phyloP scores from a whole-genome alignment of 2,113 vertebrate species.

The Pterocles burchelli region DNA sequence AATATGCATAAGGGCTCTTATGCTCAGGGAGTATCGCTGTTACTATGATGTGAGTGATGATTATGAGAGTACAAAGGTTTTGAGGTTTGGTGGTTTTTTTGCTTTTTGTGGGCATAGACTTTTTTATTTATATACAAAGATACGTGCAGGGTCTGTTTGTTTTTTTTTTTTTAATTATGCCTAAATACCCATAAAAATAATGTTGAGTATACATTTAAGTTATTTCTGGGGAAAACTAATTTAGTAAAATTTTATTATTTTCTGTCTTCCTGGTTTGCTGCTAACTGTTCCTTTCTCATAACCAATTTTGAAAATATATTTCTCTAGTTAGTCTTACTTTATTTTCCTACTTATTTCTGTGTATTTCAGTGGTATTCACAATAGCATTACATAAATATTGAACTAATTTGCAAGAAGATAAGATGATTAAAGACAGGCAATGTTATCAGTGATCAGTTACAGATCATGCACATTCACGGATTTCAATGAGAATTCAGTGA shows the following conservation, averaged over 20 bases:
- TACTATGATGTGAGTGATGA: neutral
- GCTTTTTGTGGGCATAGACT: neutral
- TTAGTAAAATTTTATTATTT: neutral
- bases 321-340: neutral
- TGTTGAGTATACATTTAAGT: neutral
- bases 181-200: neutral
- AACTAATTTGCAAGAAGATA: neutral
- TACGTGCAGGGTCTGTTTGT: neutral
- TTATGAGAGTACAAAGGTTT: neutral
- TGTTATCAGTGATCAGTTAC: neutral
- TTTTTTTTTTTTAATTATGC: neutral
- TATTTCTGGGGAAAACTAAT: neutral
- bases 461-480: neutral
- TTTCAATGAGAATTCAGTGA: neutral
- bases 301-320: neutral
- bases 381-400: neutral
- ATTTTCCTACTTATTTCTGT: neutral
- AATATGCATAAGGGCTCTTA: slow-evolving; percentile 12
- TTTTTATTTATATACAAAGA: neutral
- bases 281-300: neutral
- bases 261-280: neutral
- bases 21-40: neutral
- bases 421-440: slow-evolving; percentile 9
- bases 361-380: neutral
- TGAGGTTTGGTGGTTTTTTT: neutral